Percentiles rank a stretch among this genome's conserved stretches.
phyloP scores from a whole-genome alignment of 1,140 invertebrate species.

The Hyles euphorbiae region DNA sequence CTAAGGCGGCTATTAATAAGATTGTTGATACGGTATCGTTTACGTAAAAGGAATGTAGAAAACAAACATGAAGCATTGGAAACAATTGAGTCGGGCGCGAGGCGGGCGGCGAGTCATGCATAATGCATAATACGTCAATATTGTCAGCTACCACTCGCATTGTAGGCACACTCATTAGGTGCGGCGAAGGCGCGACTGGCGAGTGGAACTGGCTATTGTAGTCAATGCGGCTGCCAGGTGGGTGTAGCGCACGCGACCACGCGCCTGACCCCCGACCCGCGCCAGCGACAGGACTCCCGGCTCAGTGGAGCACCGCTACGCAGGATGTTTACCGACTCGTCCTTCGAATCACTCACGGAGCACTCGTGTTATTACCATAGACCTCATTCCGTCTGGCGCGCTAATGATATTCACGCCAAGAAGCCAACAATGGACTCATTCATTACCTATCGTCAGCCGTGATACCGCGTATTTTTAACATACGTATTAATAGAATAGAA shows the following conservation, averaged over 20 bases:
- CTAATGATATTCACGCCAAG: slow-evolving; percentile 16
- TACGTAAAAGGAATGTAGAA: slow-evolving; percentile 24
- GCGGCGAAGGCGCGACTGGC: slow-evolving; percentile 36
- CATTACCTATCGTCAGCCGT: slow-evolving; percentile 14
- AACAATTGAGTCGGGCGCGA: slow-evolving; percentile 40
- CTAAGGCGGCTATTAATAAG: not conserved
- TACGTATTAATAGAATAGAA: slow-evolving; percentile 26
- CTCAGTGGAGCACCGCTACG: not conserved
- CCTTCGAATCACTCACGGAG: too few relatives aligned
- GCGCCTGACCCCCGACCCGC: slow-evolving; percentile 30
- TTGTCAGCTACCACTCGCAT: slow-evolving; percentile 53
- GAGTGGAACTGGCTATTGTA: slow-evolving; percentile 52
- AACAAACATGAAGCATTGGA: slow-evolving; percentile 34
- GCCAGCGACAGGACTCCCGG: not conserved
- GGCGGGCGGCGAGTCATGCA: slow-evolving; percentile 28
- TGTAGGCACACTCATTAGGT: slow-evolving; percentile 55
- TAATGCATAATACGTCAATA: slow-evolving; percentile 58
- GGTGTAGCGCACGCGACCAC: slow-evolving; percentile 67
- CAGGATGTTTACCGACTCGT: too few relatives aligned
- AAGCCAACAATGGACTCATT: slow-evolving; percentile 22
- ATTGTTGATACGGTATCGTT: slow-evolving; percentile 8
- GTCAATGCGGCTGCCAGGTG: slow-evolving; percentile 62
- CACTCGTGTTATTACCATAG: not conserved
- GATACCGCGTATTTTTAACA: slow-evolving; percentile 12
- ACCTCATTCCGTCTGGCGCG: not conserved